These are phyloP conservation scores for Trogon melanurus DNA, from an alignment of 2,113 vertebrate species.

Conservation along the genomic window DNA sequence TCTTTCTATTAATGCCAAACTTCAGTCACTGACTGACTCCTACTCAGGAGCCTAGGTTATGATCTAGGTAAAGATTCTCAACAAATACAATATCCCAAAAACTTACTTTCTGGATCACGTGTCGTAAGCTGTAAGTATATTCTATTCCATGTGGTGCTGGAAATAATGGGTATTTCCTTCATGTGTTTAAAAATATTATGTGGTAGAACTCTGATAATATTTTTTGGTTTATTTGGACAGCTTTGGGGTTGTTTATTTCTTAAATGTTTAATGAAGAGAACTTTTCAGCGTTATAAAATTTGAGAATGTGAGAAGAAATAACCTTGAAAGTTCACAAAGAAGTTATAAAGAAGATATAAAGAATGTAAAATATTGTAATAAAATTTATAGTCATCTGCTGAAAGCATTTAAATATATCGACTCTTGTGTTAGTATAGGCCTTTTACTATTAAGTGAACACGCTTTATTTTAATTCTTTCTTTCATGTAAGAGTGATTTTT, in stretches of 20 bases:
- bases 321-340: slow-evolving; percentile 1
- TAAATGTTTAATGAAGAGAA: neutral
- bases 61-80: neutral
- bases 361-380: neutral
- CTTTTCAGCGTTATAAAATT: neutral
- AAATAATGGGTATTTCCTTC: neutral
- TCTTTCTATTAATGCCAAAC: neutral
- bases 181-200: neutral
- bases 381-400: neutral
- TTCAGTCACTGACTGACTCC: neutral
- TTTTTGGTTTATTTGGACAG: neutral
- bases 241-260: neutral
- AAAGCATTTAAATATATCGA: slow-evolving; percentile 46
- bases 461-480: slow-evolving; percentile 44
- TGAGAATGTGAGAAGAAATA: neutral
- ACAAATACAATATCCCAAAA: neutral
- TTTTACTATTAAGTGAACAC: slow-evolving; percentile 32
- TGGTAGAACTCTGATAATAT: neutral
- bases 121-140: neutral
- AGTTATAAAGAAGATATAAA: neutral
- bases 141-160: neutral
- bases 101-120: neutral
- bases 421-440: neutral
- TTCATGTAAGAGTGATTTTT: slow-evolving; percentile 41
- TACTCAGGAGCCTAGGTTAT: neutral